phyloP scores from a whole-genome alignment of 1,140 invertebrate species.

The Melitaea cinxia region DNA sequence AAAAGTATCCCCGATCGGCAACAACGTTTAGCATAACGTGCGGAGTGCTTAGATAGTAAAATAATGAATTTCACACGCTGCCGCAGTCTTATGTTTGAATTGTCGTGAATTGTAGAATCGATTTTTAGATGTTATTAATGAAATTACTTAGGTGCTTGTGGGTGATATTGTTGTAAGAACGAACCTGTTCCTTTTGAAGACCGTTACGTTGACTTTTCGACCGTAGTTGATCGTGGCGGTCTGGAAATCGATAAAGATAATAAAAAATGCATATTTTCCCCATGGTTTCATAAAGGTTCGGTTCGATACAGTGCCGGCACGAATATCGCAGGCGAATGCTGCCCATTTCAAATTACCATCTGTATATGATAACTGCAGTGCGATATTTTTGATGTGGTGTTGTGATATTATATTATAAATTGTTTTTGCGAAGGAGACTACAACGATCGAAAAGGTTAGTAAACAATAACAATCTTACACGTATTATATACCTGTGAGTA shows the following conservation, averaged over 20 bases:
- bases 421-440: conserved; percentile 27
- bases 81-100: conserved; percentile 72
- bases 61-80: conserved; percentile 75
- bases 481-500: not conserved
- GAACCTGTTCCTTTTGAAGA: conserved; percentile 52
- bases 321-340: conserved; percentile 37
- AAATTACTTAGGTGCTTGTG: conserved; percentile 75
- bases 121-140: conserved; percentile 81
- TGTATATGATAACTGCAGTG: conserved; percentile 47
- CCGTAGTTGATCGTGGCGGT: conserved; percentile 35
- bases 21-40: conserved; percentile 22
- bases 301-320: conserved; percentile 61
- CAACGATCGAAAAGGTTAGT: conserved; percentile 47
- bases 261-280: conserved; percentile 80
- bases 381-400: conserved; percentile 28
- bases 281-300: conserved; percentile 68
- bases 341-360: conserved; percentile 33
- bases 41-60: conserved; percentile 57
- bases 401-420: conserved; percentile 37
- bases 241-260: conserved; percentile 73
- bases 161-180: conserved; percentile 66
- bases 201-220: conserved; percentile 43
- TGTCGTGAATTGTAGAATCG: conserved; percentile 75
- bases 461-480: conserved; percentile 37
- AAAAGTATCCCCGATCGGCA: conserved; percentile 34